Conservation (phyloP, 2,888 invertebrate species). For the Fabriciana adippe region DNA sequence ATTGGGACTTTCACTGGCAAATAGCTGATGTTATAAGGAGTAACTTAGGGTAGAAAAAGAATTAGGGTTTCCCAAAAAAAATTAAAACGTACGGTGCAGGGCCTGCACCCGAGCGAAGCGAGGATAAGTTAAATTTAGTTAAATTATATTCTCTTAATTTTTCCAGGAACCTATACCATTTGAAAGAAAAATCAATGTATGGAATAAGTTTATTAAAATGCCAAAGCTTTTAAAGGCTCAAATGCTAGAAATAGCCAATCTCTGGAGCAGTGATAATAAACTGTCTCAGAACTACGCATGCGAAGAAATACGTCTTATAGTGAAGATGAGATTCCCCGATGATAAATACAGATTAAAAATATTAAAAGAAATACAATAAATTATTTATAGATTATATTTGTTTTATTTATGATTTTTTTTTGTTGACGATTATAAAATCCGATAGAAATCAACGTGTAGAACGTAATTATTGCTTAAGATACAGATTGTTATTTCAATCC, state of each 20-base stretch:
- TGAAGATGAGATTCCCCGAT: slow-evolving; percentile 74
- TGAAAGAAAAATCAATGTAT: slow-evolving; percentile 59
- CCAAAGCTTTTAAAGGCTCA: slow-evolving; percentile 66
- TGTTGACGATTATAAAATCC: background rate
- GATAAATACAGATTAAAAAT: slow-evolving; percentile 69
- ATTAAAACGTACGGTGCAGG: no score
- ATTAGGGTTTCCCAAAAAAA: no score
- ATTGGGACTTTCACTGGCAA: no score
- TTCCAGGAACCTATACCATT: slow-evolving; percentile 60
- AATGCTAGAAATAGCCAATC: slow-evolving; percentile 62
- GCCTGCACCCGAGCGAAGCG: no score
- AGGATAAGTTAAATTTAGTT: no score
- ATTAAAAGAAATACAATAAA: slow-evolving; percentile 74
- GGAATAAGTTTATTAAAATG: slow-evolving; percentile 67
- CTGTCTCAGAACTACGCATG: slow-evolving; percentile 59
- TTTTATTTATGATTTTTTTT: background rate
- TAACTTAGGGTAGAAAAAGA: no score
- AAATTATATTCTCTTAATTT: background rate
- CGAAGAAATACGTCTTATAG: slow-evolving; percentile 71
- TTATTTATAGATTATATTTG: slow-evolving; percentile 5
- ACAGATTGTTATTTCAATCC: no score
- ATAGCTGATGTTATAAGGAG: no score
- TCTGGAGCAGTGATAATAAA: slow-evolving; percentile 59
- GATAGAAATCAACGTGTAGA: background rate
- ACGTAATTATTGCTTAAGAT: no score